Conservation (phyloP, 1,140 invertebrate species). For the Hypothenemus hampei region DNA sequence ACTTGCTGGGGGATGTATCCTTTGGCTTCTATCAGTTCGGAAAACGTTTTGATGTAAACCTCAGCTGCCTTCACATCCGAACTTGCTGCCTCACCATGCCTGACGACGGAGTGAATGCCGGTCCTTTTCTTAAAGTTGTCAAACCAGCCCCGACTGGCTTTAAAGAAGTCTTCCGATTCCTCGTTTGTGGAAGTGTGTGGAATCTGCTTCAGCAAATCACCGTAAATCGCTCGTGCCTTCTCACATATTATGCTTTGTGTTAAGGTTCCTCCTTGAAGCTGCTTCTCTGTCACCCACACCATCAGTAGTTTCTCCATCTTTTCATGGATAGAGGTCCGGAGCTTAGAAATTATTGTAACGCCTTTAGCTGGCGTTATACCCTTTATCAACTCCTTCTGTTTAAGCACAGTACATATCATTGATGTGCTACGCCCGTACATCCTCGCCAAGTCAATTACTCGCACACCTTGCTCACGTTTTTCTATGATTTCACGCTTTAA, state of each 20-base stretch:
- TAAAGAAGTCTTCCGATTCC: not conserved
- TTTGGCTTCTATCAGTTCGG: slow-evolving; percentile 32
- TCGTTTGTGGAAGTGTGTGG: slow-evolving; percentile 1
- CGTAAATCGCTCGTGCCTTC: slow-evolving; percentile 11
- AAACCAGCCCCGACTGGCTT: slow-evolving; percentile 24
- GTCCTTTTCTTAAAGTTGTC: slow-evolving; percentile 36
- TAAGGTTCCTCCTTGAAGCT: slow-evolving; percentile 4
- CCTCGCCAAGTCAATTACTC: not conserved
- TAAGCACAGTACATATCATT: slow-evolving; percentile 5
- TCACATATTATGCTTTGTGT: slow-evolving; percentile 6
- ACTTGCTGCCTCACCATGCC: slow-evolving; percentile 38
- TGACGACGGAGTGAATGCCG: slow-evolving; percentile 40
- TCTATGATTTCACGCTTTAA: slow-evolving; percentile 9
- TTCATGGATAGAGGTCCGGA: not conserved
- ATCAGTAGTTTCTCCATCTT: slow-evolving; percentile 8
- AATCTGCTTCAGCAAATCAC: slow-evolving; percentile 30
- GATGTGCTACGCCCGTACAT: slow-evolving; percentile 8
- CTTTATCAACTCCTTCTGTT: slow-evolving; percentile 6
- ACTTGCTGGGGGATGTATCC: slow-evolving; percentile 33
- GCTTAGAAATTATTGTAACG: not conserved
- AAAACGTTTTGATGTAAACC: slow-evolving; percentile 30
- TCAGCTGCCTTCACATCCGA: slow-evolving; percentile 34
- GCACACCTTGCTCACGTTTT: not conserved
- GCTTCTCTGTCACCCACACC: slow-evolving; percentile 3
- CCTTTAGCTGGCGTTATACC: not conserved